Percentiles rank a stretch among this genome's conserved stretches.
Evolutionary conservation across 2,113 vertebrate genomes (phyloP).

Genomic region (Petaurus breviceps): DNA sequence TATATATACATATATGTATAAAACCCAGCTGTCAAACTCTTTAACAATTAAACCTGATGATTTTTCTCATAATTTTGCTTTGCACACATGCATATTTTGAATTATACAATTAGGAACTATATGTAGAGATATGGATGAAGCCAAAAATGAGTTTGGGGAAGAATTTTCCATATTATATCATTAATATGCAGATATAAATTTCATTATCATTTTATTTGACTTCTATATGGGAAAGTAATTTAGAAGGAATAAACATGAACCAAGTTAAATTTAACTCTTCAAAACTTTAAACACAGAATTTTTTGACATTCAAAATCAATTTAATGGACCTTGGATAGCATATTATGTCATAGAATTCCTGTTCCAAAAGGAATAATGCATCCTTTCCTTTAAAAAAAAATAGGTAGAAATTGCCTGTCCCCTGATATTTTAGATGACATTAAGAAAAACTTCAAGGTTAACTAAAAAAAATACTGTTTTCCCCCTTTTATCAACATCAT

Average conservation of each 20-base stretch:
- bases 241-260: constrained; percentile 1
- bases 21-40: background rate
- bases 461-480: background rate
- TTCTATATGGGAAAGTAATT: background rate
- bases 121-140: background rate
- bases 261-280: constrained; percentile 15
- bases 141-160: background rate
- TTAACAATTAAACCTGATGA: constrained; percentile 14
- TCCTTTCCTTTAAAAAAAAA: background rate
- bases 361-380: constrained; percentile 1
- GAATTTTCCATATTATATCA: background rate
- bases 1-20: no score
- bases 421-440: background rate
- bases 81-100: constrained; percentile 29
- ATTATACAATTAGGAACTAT: constrained; percentile 14
- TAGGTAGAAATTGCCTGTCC: background rate
- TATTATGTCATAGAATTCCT: constrained; percentile 17
- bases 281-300: background rate
- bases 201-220: background rate
- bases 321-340: constrained; percentile 18
- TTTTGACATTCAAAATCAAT: background rate
- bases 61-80: constrained; percentile 39
- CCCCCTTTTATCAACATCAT: background rate
- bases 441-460: background rate
- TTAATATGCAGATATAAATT: background rate